Conservation (phyloP, 2,113 vertebrate genomes). For the Lynx canadensis region DNA sequence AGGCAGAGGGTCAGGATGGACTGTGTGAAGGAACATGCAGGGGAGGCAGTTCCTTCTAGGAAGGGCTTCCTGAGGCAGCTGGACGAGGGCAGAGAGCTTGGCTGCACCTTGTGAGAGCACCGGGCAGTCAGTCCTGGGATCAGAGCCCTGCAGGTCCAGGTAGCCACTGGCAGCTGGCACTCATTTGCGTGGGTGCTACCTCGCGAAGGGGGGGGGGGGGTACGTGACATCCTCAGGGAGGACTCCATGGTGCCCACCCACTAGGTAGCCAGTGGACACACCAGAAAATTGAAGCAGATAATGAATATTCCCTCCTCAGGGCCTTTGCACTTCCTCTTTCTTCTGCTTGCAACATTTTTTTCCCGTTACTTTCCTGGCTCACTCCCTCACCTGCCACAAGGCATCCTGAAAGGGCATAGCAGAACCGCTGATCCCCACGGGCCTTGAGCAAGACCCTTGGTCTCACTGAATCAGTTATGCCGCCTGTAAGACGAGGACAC, state of each 20-base stretch:
- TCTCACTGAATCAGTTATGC: not conserved
- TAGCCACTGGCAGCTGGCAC: not conserved
- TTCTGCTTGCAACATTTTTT: not conserved
- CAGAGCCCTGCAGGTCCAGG: not conserved
- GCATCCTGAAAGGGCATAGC: not conserved
- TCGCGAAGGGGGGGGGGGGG: too few relatives aligned
- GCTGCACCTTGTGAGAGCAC: not conserved
- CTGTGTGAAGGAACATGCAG: not conserved
- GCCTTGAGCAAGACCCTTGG: not conserved
- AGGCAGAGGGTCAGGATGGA: not conserved
- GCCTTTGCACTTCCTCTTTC: not conserved
- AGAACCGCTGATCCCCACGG: rapidly evolving
- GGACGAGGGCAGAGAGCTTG: not conserved
- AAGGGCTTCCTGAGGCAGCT: not conserved
- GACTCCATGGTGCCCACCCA: rapidly evolving
- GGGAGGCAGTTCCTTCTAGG: not conserved
- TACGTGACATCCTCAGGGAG: not conserved
- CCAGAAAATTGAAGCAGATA: not conserved
- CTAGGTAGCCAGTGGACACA: not conserved
- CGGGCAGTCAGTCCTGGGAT: not conserved
- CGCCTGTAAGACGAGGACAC: not conserved
- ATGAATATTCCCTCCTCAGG: not conserved
- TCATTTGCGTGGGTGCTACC: not conserved
- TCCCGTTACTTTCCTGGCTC: not conserved
- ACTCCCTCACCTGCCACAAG: not conserved